phyloP scores from a whole-genome alignment of 2,888 invertebrate species.

The Caenorhabditis sinica region DNA sequence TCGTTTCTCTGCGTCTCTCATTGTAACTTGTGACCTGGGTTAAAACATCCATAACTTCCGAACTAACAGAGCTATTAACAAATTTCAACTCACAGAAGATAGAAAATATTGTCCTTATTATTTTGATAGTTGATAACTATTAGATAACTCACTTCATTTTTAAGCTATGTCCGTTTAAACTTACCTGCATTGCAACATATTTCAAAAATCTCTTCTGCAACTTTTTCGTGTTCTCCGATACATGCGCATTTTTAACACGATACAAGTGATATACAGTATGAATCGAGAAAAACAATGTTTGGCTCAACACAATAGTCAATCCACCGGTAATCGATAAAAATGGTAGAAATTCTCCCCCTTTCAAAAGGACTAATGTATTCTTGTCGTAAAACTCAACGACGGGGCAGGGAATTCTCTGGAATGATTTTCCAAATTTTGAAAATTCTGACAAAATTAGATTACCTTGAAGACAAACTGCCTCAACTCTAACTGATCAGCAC shows the following conservation, averaged over 20 bases:
- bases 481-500: slow-evolving; percentile 12
- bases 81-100: too few relatives aligned
- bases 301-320: background rate
- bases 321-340: slow-evolving; percentile 3
- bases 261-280: slow-evolving; percentile 31
- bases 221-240: slow-evolving; percentile 16
- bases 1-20: too few relatives aligned
- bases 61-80: too few relatives aligned
- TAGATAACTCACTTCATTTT: too few relatives aligned
- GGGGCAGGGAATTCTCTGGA: slow-evolving; percentile 32
- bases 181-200: slow-evolving; percentile 35
- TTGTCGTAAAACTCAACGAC: slow-evolving; percentile 13
- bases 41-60: too few relatives aligned
- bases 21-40: background rate
- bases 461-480: slow-evolving; percentile 3
- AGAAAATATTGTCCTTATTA: too few relatives aligned
- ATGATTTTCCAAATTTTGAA: background rate
- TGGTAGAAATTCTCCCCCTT: slow-evolving; percentile 20
- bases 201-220: slow-evolving; percentile 26
- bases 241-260: background rate
- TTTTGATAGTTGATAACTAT: too few relatives aligned
- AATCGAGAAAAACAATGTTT: slow-evolving; percentile 21
- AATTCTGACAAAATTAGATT: too few relatives aligned
- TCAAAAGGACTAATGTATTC: slow-evolving; percentile 12
- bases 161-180: too few relatives aligned